Evolutionary conservation across 2,888 invertebrate species (phyloP).

Genomic region (Noctua comes): DNA sequence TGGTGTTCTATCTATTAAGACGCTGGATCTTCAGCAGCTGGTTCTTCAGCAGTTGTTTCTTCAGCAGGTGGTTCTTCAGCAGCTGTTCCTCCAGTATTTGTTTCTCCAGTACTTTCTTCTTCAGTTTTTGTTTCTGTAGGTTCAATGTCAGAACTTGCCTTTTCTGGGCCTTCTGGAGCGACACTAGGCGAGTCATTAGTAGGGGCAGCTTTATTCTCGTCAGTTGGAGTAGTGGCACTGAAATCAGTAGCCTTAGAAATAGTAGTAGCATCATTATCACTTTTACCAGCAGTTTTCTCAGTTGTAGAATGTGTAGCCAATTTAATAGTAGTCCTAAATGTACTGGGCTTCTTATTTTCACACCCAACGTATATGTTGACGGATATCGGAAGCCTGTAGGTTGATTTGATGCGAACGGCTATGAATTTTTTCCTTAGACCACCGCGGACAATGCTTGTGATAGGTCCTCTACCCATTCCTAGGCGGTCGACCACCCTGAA

Average conservation of each 20-base stretch:
- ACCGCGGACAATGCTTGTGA: slow-evolving; percentile 76
- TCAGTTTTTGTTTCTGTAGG: no score
- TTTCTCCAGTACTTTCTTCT: no score
- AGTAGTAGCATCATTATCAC: no score
- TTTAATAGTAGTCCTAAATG: slow-evolving; percentile 3
- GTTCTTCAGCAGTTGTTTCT: no score
- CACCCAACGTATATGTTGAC: slow-evolving; percentile 84
- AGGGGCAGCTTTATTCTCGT: not conserved
- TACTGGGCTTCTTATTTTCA: slow-evolving; percentile 66
- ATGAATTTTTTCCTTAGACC: slow-evolving; percentile 78
- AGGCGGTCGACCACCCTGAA: slow-evolving; percentile 81
- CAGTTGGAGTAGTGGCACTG: no score
- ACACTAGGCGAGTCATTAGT: not conserved
- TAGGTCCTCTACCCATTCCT: slow-evolving; percentile 76
- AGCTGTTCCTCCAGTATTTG: accelerated
- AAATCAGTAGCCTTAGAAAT: not conserved
- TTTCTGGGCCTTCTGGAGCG: no score
- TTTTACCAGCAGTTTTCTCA: not conserved
- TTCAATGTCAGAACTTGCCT: no score
- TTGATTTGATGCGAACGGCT: slow-evolving; percentile 73
- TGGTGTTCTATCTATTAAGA: no score
- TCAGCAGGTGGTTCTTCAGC: no score
- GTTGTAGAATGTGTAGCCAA: not conserved
- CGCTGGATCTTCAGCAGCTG: no score
- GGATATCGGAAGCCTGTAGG: slow-evolving; percentile 78